These are phyloP conservation scores for Anarhynchus alexandrinus DNA, from an alignment of 2,113 vertebrate species.

Conservation along the genomic window DNA sequence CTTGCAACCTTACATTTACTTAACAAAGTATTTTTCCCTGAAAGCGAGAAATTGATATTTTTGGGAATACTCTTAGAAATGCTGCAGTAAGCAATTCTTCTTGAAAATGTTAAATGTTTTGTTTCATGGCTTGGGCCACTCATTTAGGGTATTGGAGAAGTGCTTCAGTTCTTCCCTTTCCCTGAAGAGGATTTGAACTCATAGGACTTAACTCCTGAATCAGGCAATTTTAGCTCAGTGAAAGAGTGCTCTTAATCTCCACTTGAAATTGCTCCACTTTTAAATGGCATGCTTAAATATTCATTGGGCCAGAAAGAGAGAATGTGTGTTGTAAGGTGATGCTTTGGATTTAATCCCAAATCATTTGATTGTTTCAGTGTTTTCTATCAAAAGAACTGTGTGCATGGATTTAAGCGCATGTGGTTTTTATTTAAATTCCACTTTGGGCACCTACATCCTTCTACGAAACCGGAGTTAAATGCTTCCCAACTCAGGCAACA, in stretches of 20 bases:
- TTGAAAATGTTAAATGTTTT: background rate
- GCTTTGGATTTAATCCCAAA: fast-evolving
- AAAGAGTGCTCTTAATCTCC: background rate
- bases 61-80: background rate
- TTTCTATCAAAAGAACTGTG: background rate
- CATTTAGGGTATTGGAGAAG: background rate
- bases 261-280: background rate
- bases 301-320: background rate
- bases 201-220: background rate
- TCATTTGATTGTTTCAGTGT: background rate
- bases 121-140: background rate
- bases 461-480: background rate
- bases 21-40: background rate
- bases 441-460: background rate
- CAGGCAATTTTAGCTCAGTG: background rate
- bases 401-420: background rate
- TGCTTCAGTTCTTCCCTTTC: background rate
- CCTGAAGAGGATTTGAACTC: background rate
- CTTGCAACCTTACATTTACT: background rate
- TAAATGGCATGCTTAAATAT: background rate
- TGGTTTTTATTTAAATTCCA: background rate
- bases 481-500: background rate
- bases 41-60: background rate
- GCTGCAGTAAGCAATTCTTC: background rate
- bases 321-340: background rate